A percentile compares a stretch with the other conserved stretches of the same genome.
phyloP scores from a whole-genome alignment of 2,888 invertebrate genomes.

The Opisthograptis luteolata region DNA sequence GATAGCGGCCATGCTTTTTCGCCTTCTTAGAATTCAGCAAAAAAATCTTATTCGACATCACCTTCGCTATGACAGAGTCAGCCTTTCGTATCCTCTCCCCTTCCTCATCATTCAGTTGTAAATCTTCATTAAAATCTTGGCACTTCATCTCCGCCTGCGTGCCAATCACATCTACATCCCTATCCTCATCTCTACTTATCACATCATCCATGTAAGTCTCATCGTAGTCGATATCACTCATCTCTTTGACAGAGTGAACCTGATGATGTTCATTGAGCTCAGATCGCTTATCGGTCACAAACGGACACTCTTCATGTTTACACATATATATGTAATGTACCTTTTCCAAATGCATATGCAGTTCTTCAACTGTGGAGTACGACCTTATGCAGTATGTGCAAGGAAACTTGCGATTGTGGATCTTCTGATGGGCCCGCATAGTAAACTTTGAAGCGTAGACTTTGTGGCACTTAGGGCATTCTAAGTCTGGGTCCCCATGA shows the following conservation, averaged over 20 bases:
- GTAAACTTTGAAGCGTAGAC: constrained; percentile 77
- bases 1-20: constrained; percentile 46
- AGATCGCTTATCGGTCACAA: constrained; percentile 40
- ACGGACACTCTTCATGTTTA: constrained; percentile 52
- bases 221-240: not conserved
- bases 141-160: constrained; percentile 5
- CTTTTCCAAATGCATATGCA: constrained; percentile 56
- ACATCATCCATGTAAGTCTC: constrained; percentile 35
- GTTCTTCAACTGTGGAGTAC: constrained; percentile 49
- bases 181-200: constrained; percentile 44
- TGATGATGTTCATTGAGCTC: constrained; percentile 51
- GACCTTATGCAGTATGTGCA: constrained; percentile 62
- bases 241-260: constrained; percentile 30
- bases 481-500: constrained; percentile 75
- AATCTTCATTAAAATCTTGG: not conserved
- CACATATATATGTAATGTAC: constrained; percentile 59
- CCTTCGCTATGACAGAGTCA: constrained; percentile 67
- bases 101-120: constrained; percentile 3
- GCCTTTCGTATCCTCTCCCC: constrained; percentile 45
- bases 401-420: constrained; percentile 62
- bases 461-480: constrained; percentile 73
- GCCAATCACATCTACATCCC: not conserved
- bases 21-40: constrained; percentile 47
- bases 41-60: constrained; percentile 66
- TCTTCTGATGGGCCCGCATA: constrained; percentile 67